Evolutionary conservation across 1,140 invertebrate genomes (phyloP).

Genomic region (Akabosia matsudoensis): DNA sequence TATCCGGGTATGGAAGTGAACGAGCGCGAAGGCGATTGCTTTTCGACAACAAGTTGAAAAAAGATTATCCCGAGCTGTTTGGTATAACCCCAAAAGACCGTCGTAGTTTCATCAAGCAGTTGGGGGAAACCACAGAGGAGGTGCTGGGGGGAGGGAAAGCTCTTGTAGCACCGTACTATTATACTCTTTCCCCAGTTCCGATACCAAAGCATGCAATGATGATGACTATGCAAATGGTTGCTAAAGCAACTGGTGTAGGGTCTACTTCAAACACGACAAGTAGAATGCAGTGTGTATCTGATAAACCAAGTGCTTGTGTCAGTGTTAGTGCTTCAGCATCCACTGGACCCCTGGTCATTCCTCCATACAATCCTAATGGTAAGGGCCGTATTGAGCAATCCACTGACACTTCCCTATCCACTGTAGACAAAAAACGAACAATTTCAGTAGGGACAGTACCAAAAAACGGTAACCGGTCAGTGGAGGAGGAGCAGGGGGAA

Average conservation of each 20-base stretch:
- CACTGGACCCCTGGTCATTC: neutral
- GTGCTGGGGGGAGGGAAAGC: neutral
- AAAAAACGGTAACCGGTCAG: neutral
- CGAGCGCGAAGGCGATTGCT: slow-evolving; percentile 32
- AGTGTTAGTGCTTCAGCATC: neutral
- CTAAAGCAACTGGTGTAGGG: too few species aligned
- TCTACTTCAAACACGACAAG: neutral
- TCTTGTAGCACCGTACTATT: slow-evolving; percentile 44
- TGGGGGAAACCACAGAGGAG: slow-evolving; percentile 25
- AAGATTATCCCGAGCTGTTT: slow-evolving; percentile 46
- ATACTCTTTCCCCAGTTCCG: slow-evolving; percentile 33
- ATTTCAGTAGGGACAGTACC: neutral
- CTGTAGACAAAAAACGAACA: neutral
- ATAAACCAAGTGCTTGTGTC: neutral
- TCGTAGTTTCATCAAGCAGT: slow-evolving; percentile 44
- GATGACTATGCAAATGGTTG: neutral
- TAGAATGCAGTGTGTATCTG: neutral
- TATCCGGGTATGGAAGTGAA: slow-evolving; percentile 36
- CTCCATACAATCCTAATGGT: neutral
- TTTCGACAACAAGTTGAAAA: slow-evolving; percentile 37
- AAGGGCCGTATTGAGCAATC: neutral
- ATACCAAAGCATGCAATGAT: slow-evolving; percentile 3
- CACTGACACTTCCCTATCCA: neutral
- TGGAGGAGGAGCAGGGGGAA: neutral
- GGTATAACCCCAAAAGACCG: slow-evolving; percentile 45